Conservation (phyloP, 1,140 invertebrate genomes). For the Octopus sinensis region DNA sequence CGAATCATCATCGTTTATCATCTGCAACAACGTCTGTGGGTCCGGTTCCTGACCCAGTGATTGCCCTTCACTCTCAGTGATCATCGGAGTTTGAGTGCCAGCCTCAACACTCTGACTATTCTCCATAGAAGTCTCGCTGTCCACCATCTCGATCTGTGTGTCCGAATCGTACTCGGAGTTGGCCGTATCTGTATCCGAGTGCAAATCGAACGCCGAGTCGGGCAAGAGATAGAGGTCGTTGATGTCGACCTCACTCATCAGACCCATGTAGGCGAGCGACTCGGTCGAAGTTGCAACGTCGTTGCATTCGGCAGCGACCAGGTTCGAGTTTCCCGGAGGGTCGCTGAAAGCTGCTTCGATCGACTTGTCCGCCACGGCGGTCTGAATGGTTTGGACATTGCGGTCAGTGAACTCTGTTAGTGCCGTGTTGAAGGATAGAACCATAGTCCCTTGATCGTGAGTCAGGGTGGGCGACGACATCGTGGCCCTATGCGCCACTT, state of each 20-base stretch:
- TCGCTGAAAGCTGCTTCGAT: slow-evolving; percentile 37
- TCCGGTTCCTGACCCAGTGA: neutral
- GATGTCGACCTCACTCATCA: slow-evolving; percentile 50
- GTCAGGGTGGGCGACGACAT: slow-evolving; percentile 27
- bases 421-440: slow-evolving; percentile 35
- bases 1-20: slow-evolving; percentile 10
- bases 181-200: slow-evolving; percentile 29
- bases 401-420: slow-evolving; percentile 23
- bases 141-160: slow-evolving; percentile 40
- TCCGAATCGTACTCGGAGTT: slow-evolving; percentile 25
- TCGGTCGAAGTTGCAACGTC: slow-evolving; percentile 51
- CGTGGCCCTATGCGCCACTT: slow-evolving; percentile 29
- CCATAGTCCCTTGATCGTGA: slow-evolving; percentile 44
- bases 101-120: slow-evolving; percentile 29
- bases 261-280: slow-evolving; percentile 48
- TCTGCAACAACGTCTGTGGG: slow-evolving; percentile 14
- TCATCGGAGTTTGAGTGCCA: slow-evolving; percentile 37
- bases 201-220: slow-evolving; percentile 41
- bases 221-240: slow-evolving; percentile 49
- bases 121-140: slow-evolving; percentile 38
- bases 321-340: slow-evolving; percentile 15
- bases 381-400: slow-evolving; percentile 37
- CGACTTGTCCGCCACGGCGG: slow-evolving; percentile 38
- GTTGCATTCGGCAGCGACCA: slow-evolving; percentile 22
- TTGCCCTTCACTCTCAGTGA: too few relatives aligned